These are phyloP conservation scores for Silurus glanis DNA, from an alignment of 2,113 vertebrate species.

Conservation along the genomic window DNA sequence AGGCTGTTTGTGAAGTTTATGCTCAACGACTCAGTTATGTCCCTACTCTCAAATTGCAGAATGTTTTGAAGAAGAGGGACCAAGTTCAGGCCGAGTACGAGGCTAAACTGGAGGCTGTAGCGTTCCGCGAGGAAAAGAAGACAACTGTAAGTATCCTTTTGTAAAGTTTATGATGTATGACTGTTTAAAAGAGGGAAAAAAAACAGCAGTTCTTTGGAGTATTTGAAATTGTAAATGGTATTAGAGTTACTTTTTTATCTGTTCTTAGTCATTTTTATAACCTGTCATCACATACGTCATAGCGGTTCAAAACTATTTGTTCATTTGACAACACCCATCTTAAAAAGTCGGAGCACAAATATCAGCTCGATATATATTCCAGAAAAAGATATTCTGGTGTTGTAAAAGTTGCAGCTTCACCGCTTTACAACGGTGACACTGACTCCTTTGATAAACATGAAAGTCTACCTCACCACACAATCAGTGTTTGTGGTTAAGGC, in stretches of 20 bases:
- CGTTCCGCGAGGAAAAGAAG: slow-evolving; percentile 87
- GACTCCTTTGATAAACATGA: background rate
- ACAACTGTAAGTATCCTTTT: slow-evolving; percentile 78
- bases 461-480: background rate
- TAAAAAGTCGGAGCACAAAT: background rate
- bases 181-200: background rate
- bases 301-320: background rate
- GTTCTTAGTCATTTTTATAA: background rate
- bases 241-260: background rate
- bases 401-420: background rate
- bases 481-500: no score
- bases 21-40: background rate
- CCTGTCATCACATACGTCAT: background rate
- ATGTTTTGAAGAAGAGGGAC: slow-evolving; percentile 92
- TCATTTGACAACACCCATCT: background rate
- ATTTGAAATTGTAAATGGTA: background rate
- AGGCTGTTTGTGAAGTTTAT: background rate
- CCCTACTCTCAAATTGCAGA: slow-evolving; percentile 67
- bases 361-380: no score
- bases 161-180: background rate
- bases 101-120: slow-evolving; percentile 87
- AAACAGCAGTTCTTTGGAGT: background rate
- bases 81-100: slow-evolving; percentile 96
- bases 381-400: background rate
- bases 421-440: background rate